Conservation (phyloP, 2,797 vertebrate species). For the Labeo calbasu region DNA sequence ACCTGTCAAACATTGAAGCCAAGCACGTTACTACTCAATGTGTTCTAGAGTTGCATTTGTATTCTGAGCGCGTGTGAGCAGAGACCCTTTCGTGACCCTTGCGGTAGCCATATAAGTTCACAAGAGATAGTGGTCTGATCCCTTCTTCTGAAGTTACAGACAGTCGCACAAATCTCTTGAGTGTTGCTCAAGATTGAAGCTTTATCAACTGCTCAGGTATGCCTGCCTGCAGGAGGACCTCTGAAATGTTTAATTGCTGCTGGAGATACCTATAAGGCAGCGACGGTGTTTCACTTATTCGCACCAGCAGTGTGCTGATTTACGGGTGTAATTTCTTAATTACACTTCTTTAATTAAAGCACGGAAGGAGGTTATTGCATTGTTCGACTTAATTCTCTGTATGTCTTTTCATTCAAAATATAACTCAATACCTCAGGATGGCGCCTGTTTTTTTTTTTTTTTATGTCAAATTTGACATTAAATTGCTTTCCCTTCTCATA, state of each 20-base stretch:
- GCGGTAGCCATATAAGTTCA: conserved; percentile 39
- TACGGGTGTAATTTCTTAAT: conserved; percentile 52
- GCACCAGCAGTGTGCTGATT: conserved; percentile 51
- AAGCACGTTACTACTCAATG: conserved; percentile 8
- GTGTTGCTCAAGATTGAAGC: conserved; percentile 59
- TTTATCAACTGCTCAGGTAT: conserved; percentile 57
- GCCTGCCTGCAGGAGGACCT: conserved; percentile 55
- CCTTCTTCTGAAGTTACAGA: conserved; percentile 50
- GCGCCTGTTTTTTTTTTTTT: background rate
- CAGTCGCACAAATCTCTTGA: conserved; percentile 52
- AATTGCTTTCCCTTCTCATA: background rate
- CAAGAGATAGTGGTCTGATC: conserved; percentile 48
- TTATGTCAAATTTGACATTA: conserved; percentile 12
- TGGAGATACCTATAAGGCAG: conserved; percentile 49
- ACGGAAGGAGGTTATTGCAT: conserved; percentile 15
- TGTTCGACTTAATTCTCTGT: conserved; percentile 32
- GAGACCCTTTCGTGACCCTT: conserved; percentile 39
- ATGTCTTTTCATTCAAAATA: conserved; percentile 38
- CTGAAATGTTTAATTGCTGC: conserved; percentile 60
- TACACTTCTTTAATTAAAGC: conserved; percentile 55
- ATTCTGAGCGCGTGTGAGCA: conserved; percentile 12
- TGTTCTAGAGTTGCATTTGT: background rate
- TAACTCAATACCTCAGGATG: conserved; percentile 9
- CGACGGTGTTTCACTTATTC: conserved; percentile 38
- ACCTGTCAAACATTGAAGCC: background rate